These are phyloP conservation scores for Cheilosia grossa DNA, from an alignment of 2,888 invertebrate genomes.

Conservation along the genomic window DNA sequence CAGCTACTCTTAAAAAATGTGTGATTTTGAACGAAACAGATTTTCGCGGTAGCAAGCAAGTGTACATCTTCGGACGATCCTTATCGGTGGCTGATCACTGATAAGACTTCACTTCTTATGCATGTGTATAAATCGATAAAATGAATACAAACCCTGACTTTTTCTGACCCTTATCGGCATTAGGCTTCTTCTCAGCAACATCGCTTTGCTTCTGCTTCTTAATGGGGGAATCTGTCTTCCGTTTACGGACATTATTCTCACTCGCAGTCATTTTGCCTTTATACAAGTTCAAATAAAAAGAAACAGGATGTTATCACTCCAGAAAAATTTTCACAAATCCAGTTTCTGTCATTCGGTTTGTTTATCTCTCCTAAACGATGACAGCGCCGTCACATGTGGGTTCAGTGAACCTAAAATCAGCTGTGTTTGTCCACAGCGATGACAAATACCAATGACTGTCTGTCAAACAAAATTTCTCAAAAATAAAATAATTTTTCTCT, in stretches of 20 bases:
- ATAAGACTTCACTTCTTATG: not conserved
- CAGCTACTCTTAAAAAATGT: not conserved
- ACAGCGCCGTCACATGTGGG: not conserved
- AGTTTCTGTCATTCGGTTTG: not conserved
- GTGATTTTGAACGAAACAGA: too few species aligned
- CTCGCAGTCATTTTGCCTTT: slow-evolving; percentile 34
- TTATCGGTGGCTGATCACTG: not conserved
- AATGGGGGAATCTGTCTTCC: slow-evolving; percentile 36
- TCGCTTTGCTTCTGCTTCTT: not conserved
- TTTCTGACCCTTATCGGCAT: slow-evolving; percentile 29
- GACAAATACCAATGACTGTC: slow-evolving; percentile 48
- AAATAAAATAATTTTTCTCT: slow-evolving; percentile 17
- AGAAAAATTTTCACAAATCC: not conserved
- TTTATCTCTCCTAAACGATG: slow-evolving; percentile 22
- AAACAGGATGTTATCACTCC: not conserved
- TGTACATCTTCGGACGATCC: not conserved
- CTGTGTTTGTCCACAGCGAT: slow-evolving; percentile 45
- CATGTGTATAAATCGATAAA: slow-evolving; percentile 41
- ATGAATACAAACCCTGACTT: slow-evolving; percentile 48
- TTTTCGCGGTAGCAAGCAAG: not conserved
- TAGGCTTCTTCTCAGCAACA: not conserved
- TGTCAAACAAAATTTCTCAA: slow-evolving; percentile 53
- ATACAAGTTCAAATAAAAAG: not conserved
- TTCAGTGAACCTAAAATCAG: slow-evolving; percentile 34
- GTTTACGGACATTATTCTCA: slow-evolving; percentile 46